These are phyloP conservation scores for Limonius californicus DNA, from an alignment of 1,140 invertebrate species.

Conservation along the genomic window DNA sequence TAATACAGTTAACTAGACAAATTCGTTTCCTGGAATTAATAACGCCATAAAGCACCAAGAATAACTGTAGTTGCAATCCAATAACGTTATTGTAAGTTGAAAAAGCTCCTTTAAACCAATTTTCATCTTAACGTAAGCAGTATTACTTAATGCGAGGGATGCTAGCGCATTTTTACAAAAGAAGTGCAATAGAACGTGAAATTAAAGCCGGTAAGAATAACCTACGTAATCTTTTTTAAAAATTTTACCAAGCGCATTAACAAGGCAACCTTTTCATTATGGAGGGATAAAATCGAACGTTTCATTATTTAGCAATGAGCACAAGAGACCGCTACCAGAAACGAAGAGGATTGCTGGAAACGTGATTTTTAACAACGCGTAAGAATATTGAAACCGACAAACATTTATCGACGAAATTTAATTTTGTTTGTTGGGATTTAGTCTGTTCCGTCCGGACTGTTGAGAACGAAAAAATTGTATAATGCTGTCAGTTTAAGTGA, in stretches of 20 bases:
- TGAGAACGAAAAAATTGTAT: too few relatives aligned
- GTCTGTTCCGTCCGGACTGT: too few relatives aligned
- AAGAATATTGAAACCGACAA: slow-evolving; percentile 2
- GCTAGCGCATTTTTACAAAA: neutral
- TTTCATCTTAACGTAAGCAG: neutral
- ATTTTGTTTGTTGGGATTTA: neutral
- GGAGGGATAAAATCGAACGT: neutral
- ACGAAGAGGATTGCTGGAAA: neutral
- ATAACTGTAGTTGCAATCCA: too few relatives aligned
- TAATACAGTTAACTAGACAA: neutral
- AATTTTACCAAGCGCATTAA: slow-evolving; percentile 18
- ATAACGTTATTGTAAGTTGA: neutral
- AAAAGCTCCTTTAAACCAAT: neutral
- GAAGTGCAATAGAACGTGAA: slow-evolving; percentile 15
- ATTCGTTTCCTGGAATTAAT: neutral
- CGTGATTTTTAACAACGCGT: neutral
- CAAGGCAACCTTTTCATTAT: slow-evolving; percentile 1
- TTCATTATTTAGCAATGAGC: neutral
- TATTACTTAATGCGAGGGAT: neutral
- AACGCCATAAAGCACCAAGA: neutral
- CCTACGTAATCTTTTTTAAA: slow-evolving; percentile 12
- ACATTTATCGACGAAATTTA: slow-evolving; percentile 3
- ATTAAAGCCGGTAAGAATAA: slow-evolving; percentile 15
- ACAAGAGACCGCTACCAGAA: neutral
- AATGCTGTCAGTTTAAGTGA: too few relatives aligned